Evolutionary conservation across 2,113 vertebrate species (phyloP).

Genomic region (Erythrocercus mccallii): DNA sequence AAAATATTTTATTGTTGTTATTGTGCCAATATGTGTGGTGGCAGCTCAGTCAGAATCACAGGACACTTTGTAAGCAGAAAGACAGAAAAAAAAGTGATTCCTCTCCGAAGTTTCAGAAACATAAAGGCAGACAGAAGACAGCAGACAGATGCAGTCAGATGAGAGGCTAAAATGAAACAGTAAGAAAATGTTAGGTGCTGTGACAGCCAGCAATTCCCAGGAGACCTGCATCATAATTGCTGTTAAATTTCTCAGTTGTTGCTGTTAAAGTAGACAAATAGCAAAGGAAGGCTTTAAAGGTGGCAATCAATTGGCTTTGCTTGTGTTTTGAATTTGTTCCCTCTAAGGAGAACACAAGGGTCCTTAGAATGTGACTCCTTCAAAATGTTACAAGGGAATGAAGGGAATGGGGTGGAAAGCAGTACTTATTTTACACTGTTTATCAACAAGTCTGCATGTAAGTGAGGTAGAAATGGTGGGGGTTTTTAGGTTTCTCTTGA

Average conservation of each 20-base stretch:
- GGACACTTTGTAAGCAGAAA: neutral
- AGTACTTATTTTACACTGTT: neutral
- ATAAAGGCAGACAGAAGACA: neutral
- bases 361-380: neutral
- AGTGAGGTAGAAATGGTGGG: neutral
- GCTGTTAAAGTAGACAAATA: neutral
- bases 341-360: neutral
- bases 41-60: neutral
- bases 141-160: neutral
- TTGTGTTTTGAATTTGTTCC: neutral
- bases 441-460: neutral
- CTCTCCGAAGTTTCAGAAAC: neutral
- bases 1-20: neutral
- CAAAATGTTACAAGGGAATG: fast-evolving
- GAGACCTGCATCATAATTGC: neutral
- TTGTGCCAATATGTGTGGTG: neutral
- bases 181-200: neutral
- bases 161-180: neutral
- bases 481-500: neutral
- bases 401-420: neutral
- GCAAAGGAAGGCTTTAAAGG: neutral
- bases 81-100: neutral
- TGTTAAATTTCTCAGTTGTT: neutral
- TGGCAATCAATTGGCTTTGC: neutral
- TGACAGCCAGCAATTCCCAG: neutral